Conservation (phyloP, 2,113 vertebrate genomes). For the Crotalus viridis region DNA sequence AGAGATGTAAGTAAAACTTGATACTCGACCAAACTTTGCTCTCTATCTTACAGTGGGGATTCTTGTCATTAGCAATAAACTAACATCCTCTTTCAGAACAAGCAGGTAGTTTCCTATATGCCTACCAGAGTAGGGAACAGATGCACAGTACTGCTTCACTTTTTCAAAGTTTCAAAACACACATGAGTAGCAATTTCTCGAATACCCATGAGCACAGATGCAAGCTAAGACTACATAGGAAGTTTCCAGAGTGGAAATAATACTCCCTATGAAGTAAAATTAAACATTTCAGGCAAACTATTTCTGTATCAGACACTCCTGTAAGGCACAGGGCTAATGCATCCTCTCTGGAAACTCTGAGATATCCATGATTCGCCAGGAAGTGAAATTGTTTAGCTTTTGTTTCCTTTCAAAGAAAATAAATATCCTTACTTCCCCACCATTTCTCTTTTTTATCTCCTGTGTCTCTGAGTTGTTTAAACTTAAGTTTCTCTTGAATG, state of each 20-base stretch:
- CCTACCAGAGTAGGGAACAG: background rate
- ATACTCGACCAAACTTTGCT: background rate
- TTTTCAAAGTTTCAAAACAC: background rate
- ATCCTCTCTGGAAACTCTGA: background rate
- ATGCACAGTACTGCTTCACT: background rate
- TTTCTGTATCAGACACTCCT: background rate
- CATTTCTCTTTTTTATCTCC: background rate
- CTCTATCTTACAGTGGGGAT: background rate
- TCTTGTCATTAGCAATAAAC: constrained; percentile 5
- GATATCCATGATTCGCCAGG: background rate
- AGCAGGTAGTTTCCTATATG: background rate
- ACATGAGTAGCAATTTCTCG: background rate
- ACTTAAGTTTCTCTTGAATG: background rate
- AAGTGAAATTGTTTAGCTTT: background rate
- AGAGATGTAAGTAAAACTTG: constrained; percentile 1
- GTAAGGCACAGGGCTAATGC: background rate
- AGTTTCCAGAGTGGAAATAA: background rate
- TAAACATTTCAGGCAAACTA: background rate
- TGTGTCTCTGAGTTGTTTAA: background rate
- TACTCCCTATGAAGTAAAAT: background rate
- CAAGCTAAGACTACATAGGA: background rate
- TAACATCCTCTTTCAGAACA: background rate
- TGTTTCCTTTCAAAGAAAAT: background rate
- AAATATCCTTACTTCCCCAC: background rate
- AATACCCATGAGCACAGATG: background rate